Conservation (phyloP, 1,140 invertebrate species). For the Orussus abietinus region DNA sequence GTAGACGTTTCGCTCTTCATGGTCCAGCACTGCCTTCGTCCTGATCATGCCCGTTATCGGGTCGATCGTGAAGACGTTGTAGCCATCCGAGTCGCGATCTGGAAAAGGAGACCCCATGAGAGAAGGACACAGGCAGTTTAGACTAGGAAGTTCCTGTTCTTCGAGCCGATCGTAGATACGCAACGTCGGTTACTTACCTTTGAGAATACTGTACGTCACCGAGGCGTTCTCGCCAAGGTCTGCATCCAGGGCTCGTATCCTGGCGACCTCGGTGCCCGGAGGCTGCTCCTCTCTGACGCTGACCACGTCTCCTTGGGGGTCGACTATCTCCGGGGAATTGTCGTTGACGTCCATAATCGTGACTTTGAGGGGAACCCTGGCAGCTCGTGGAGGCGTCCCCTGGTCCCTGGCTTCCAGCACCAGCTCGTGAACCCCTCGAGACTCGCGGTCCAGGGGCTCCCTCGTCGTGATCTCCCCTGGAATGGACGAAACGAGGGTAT, state of each 20-base stretch:
- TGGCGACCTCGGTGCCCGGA: constrained; percentile 77
- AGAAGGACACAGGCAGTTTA: too few relatives aligned
- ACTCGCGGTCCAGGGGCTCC: constrained; percentile 79
- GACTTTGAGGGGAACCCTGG: constrained; percentile 70
- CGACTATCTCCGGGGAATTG: constrained; percentile 82
- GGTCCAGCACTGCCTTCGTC: constrained; percentile 83
- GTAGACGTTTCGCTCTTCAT: constrained; percentile 86
- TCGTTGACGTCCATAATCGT: constrained; percentile 84
- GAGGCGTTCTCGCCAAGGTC: constrained; percentile 86
- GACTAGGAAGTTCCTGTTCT: too few relatives aligned
- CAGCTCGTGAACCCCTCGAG: constrained; percentile 71
- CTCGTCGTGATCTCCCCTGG: constrained; percentile 83
- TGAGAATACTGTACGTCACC: constrained; percentile 81
- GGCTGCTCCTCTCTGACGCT: constrained; percentile 86
- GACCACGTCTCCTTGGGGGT: constrained; percentile 81
- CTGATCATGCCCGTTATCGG: constrained; percentile 80
- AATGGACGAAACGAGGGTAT: too few relatives aligned
- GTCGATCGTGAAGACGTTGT: constrained; percentile 82
- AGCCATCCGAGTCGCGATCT: constrained; percentile 76
- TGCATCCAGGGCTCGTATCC: constrained; percentile 78
- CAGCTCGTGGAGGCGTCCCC: constrained; percentile 71
- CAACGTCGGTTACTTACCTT: too few relatives aligned
- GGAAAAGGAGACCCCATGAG: too few relatives aligned
- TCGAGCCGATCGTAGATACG: too few relatives aligned
- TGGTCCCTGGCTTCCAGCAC: constrained; percentile 82